These are phyloP conservation scores for Scaptomyza polygonia DNA, from an alignment of 2,888 invertebrate genomes.

Conservation along the genomic window DNA sequence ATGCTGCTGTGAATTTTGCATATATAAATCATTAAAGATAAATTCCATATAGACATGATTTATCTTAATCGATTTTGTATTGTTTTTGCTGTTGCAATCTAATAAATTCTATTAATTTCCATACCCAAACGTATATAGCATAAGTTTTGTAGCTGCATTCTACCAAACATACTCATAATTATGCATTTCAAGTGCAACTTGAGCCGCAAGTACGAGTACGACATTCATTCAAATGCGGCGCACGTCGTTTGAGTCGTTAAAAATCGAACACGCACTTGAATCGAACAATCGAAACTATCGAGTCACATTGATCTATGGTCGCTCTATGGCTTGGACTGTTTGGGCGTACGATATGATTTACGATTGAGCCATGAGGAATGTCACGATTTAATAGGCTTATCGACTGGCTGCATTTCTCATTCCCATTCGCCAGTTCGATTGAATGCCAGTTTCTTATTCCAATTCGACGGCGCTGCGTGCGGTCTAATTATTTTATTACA, in stretches of 20 bases:
- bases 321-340: slow-evolving; percentile 13
- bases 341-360: slow-evolving; percentile 67
- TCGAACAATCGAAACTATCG: slow-evolving; percentile 60
- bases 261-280: slow-evolving; percentile 78
- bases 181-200: slow-evolving; percentile 46
- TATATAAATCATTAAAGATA: not conserved
- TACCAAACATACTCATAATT: slow-evolving; percentile 20
- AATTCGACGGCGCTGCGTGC: slow-evolving; percentile 62
- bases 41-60: not conserved
- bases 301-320: slow-evolving; percentile 75
- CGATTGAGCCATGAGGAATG: slow-evolving; percentile 79
- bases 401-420: slow-evolving; percentile 48
- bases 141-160: not conserved
- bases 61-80: not conserved
- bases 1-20: not conserved
- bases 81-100: not conserved
- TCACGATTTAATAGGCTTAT: slow-evolving; percentile 79
- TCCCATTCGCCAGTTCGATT: slow-evolving; percentile 12
- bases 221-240: slow-evolving; percentile 60
- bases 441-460: slow-evolving; percentile 35
- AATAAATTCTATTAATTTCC: not conserved
- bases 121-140: not conserved
- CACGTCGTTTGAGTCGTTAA: slow-evolving; percentile 74
- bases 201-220: slow-evolving; percentile 15
- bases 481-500: slow-evolving; percentile 80